These are phyloP conservation scores for Punctoribates punctum DNA, from an alignment of 2,888 invertebrate species.

Conservation along the genomic window DNA sequence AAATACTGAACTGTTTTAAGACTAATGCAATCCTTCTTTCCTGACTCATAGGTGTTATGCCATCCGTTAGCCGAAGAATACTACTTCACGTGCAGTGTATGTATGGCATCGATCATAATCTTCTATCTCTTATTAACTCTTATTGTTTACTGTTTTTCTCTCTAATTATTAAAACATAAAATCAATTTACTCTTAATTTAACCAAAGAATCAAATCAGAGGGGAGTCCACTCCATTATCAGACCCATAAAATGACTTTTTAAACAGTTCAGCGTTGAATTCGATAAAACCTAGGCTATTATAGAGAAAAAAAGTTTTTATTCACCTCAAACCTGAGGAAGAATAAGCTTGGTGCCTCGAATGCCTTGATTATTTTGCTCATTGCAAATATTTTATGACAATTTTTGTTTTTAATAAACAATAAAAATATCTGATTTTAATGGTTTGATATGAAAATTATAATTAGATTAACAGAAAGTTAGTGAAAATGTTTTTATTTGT, in stretches of 20 bases:
- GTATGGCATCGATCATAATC: not conserved
- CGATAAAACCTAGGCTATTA: too few relatives aligned
- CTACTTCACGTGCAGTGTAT: slow-evolving; percentile 48
- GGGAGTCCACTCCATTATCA: too few relatives aligned
- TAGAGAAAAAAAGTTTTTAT: too few relatives aligned
- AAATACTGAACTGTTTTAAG: not conserved
- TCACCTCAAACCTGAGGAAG: too few relatives aligned
- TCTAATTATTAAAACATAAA: not conserved
- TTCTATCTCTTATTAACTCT: not conserved
- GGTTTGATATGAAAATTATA: not conserved
- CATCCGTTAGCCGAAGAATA: slow-evolving; percentile 48
- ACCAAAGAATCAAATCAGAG: too few relatives aligned
- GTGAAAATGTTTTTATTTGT: not conserved
- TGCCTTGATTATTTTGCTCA: too few relatives aligned
- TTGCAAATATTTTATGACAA: too few relatives aligned
- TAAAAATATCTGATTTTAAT: too few relatives aligned
- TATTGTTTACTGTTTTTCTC: not conserved
- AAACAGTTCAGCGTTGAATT: too few relatives aligned
- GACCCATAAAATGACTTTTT: too few relatives aligned
- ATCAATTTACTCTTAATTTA: not conserved
- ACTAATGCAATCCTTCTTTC: not conserved
- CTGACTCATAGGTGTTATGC: slow-evolving; percentile 45
- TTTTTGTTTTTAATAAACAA: too few relatives aligned
- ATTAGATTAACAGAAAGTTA: not conserved
- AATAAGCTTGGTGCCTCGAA: too few relatives aligned